Evolutionary conservation across 1,140 invertebrate genomes (phyloP), one percentile per base, ranked within the genome.

Genomic region (Lucilia sericata): DNA sequence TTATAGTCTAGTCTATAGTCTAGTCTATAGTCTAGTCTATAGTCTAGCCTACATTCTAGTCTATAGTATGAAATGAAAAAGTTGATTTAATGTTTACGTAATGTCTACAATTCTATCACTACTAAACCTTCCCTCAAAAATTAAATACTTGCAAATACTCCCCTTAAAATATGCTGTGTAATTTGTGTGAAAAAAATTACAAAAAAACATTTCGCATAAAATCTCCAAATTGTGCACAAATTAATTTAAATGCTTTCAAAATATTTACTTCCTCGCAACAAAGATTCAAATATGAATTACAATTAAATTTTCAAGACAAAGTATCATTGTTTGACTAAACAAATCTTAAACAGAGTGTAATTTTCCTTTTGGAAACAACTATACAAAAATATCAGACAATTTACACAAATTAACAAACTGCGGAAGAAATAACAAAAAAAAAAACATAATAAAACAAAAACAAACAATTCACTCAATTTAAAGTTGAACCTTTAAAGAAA

Each of bases 361-460:
- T 21, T 70, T 70, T 70, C 19, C 10, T 5, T 60, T 14, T 60
- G 17, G n/a, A 1, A 42, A 60, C 14, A 60, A 60, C 51, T 17
- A n/a, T n/a, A n/a, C n/a, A n/a, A n/a, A n/a, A n/a, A n/a, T n/a
- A n/a, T 60, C 14, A 70, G 19, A 21, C 9, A 70, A 21, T 70
- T 70, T 70, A 5, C 60, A 70, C 60, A 70, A 70, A 70, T 70
- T 70, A 60, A 60, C 55, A 60, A 60, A 60, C 55, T 60, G n/a
- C 13, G n/a, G 2, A 7, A 60, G 3, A 60, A 60, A 70, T 70
- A 70, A 21, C 19, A 21, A 14, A 70, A 25, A n/a, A n/a, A n/a
- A n/a, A n/a, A n/a, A n/a, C n/a, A n/a, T n/a, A n/a, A 21, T 21
- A 70, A 70, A n/a, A 55, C 51, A 55, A 55, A 42, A 5, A 70